Evolutionary conservation across 2,113 vertebrate species (phyloP), one percentile per base, ranked within the genome.

Genomic region (Clarias batrachus): DNA sequence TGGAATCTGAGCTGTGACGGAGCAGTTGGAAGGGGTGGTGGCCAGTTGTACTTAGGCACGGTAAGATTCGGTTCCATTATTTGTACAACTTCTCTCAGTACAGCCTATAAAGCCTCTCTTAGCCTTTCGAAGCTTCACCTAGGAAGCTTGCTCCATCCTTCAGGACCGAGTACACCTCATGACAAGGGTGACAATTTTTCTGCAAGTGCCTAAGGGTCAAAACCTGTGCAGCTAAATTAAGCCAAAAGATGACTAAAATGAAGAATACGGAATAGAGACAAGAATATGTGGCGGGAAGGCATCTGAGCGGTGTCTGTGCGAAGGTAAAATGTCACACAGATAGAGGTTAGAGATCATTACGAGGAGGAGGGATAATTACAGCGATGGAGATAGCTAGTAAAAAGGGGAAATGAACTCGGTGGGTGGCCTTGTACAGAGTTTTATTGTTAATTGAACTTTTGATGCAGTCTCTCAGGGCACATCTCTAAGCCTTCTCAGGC

Each of bases 391-490:
- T 13, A 5, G 81, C 1, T 60, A 17, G 37, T 52, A 57, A n/a
- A 19, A 21, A 27, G 62, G 57, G 7, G 54, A 65, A 57, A 54
- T 62, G 41, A 59, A 23, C 23, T 33, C 62, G 52, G 57, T 54
- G 59, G 87, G 60, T 52, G 54, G 70, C 14, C 19, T 3, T 79
- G 80, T 65, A 23, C 41, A 3, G 1, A 21, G 59, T 77, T 87
- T 82, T 66, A 77, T 77, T 77, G 41, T 76, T 82, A 56, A 87
- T 83, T 76, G 60, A 77, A 76, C 80, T 82, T 71, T 71, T 82
- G 62, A 54, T 68, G 62, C 57, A 71, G 57, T 74, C 66, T 71
- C 71, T 62, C 23, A 57, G 21, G 9, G 48, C 70, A 65, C 60
- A 27, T 74, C 79, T 73, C 68, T 56, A 23, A 41, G 68, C 68